These are phyloP conservation scores for Pseudococcus jackbeardsleyi DNA, from an alignment of 2,888 invertebrate species.

Conservation along the genomic window DNA sequence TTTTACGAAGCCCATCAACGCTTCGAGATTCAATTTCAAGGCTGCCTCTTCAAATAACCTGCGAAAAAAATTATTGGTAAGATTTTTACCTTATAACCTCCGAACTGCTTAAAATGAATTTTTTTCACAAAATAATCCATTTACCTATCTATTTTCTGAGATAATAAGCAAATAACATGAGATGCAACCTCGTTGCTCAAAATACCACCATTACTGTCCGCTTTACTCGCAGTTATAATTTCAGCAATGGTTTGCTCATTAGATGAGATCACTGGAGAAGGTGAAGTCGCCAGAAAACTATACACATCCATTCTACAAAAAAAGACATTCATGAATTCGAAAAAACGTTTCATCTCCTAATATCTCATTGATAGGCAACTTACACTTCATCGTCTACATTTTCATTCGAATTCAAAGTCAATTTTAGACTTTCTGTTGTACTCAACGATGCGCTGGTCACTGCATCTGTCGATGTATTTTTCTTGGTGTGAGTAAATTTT, in stretches of 20 bases:
- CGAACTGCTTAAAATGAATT: too few species aligned
- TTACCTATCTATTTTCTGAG: conserved; percentile 86
- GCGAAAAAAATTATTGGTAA: not conserved
- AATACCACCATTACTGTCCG: conserved; percentile 73
- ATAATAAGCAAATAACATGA: conserved; percentile 89
- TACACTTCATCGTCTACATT: conserved; percentile 67
- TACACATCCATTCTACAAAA: conserved; percentile 83
- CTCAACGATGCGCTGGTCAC: conserved; percentile 72
- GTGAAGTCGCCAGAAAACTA: conserved; percentile 80
- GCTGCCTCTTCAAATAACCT: conserved; percentile 91
- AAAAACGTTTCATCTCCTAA: not conserved
- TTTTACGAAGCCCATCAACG: conserved; percentile 85
- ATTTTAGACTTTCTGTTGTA: conserved; percentile 74
- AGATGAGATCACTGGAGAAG: conserved; percentile 69
- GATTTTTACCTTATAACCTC: too few species aligned
- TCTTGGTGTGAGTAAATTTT: conserved; percentile 56
- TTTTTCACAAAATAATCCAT: too few species aligned
- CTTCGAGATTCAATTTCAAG: conserved; percentile 85
- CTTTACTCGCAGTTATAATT: conserved; percentile 75
- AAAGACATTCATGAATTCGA: not conserved
- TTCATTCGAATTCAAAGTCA: conserved; percentile 76
- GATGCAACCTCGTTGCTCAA: conserved; percentile 70
- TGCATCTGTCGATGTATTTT: not conserved
- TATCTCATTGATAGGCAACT: conserved; percentile 19
- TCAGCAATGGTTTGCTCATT: conserved; percentile 76